These are phyloP conservation scores for Phalacrocorax aristotelis DNA, from an alignment of 2,113 vertebrate species.

Conservation along the genomic window DNA sequence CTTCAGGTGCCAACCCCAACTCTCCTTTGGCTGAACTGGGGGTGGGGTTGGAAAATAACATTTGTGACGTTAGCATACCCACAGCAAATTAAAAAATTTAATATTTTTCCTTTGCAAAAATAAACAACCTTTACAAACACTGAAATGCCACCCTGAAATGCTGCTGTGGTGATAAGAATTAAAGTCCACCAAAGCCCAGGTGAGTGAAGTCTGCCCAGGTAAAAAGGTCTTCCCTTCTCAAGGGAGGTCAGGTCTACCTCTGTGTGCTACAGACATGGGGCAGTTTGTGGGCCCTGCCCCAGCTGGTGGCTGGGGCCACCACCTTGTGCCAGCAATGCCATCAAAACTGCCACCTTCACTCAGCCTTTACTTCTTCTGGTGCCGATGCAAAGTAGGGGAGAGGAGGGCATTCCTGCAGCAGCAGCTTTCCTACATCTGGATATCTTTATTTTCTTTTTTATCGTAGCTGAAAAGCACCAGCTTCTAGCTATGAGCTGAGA, in stretches of 20 bases:
- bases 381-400: rapidly evolving
- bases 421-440: not conserved
- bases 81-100: not conserved
- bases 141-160: not conserved
- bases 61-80: not conserved
- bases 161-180: rapidly evolving
- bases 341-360: not conserved
- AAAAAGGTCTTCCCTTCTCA: not conserved
- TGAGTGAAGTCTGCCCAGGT: not conserved
- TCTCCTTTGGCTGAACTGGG: not conserved
- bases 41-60: rapidly evolving
- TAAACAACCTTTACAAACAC: not conserved
- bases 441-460: not conserved
- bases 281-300: not conserved
- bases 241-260: rapidly evolving
- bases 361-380: not conserved
- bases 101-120: not conserved
- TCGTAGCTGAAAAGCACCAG: not conserved
- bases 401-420: not conserved
- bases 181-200: not conserved
- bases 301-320: not conserved
- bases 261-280: rapidly evolving
- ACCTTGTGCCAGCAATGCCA: not conserved
- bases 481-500: not conserved
- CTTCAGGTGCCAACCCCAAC: not conserved